phyloP scores from a whole-genome alignment of 2,113 vertebrate genomes.

The Puma concolor region DNA sequence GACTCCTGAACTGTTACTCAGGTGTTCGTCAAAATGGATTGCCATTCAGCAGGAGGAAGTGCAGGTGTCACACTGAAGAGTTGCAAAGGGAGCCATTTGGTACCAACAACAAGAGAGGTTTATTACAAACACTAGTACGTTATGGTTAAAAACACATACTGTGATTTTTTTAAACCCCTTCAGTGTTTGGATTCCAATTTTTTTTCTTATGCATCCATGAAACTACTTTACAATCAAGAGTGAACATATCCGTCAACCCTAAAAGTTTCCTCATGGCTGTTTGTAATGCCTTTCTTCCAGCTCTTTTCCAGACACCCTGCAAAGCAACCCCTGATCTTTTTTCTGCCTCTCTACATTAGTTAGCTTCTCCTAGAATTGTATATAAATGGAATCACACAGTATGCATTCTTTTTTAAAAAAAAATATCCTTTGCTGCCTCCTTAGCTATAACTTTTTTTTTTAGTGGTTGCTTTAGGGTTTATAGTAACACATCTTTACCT shows the following conservation, averaged over 20 bases:
- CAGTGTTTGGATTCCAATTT: slow-evolving; percentile 76
- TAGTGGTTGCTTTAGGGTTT: background rate
- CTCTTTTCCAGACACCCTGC: background rate
- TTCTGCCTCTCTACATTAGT: background rate
- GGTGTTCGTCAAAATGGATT: slow-evolving; percentile 72
- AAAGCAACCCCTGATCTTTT: background rate
- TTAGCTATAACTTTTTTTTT: background rate
- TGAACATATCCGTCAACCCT: background rate
- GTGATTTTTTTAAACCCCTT: slow-evolving; percentile 80
- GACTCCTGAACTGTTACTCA: slow-evolving; percentile 65
- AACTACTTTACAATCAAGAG: background rate
- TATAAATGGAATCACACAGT: background rate
- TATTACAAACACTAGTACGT: slow-evolving; percentile 77
- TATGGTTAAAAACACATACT: slow-evolving; percentile 81
- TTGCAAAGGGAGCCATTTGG: slow-evolving; percentile 77
- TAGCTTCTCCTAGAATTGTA: background rate
- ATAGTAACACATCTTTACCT: background rate
- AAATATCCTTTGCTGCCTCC: background rate
- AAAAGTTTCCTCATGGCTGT: background rate
- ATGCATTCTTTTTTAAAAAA: background rate
- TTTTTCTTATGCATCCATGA: background rate
- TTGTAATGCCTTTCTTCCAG: background rate
- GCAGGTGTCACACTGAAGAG: slow-evolving; percentile 82
- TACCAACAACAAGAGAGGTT: slow-evolving; percentile 77
- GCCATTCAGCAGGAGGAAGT: slow-evolving; percentile 73